Base-by-base conservation (phyloP, 2,113 vertebrate genomes). In the Urocolius indicus region DNA sequence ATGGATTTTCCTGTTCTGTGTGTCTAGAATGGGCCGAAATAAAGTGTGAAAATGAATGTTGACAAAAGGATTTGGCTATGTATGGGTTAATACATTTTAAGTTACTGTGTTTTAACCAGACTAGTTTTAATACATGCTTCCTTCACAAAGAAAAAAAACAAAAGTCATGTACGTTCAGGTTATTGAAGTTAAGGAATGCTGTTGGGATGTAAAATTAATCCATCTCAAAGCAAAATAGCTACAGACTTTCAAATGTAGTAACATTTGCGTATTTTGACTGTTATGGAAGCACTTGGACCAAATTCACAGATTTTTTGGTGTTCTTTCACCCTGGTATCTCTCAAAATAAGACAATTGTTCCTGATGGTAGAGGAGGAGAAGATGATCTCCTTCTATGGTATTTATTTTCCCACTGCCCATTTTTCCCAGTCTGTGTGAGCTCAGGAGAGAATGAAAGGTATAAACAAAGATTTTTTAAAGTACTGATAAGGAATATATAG, bases 1-100 rank as follows among this genome's bases (percentile, higher is more conserved):
- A n/a, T 89, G 95, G 52, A 87, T 91, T 94, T 93, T 87, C 43
- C 61, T 96, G 77, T 91, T 95, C 96, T 93, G 81, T 96, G 93
- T 63, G 0, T 94, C 76, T 91, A 94, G 73, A 77, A 89, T 89
- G 87, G 84, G 73, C 84, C 55, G 91, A 95, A 95, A 94, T 92
- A 90, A 94, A 96, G 48, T 76, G 32, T 91, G 62, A 96, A 95
- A 89, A 87, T 77, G 29, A 91, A 32, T 87, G 84, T 46, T 89
- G 80, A 80, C 43, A 67, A 89, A 92, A 91, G 59, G 16, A 71
- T 59, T 84, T 82, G 69, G 32, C 52, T 94, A 71, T 54, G 55
- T 88, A 92, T 69, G 58, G 52, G n/a, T 79, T 93, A 79, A 72
- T 90, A 58, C 38, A 77, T 92, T 90, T 26, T 69, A 83, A 85